These are phyloP conservation scores for Pristionchus mayeri DNA, from an alignment of 2,888 invertebrate genomes.

Conservation along the genomic window DNA sequence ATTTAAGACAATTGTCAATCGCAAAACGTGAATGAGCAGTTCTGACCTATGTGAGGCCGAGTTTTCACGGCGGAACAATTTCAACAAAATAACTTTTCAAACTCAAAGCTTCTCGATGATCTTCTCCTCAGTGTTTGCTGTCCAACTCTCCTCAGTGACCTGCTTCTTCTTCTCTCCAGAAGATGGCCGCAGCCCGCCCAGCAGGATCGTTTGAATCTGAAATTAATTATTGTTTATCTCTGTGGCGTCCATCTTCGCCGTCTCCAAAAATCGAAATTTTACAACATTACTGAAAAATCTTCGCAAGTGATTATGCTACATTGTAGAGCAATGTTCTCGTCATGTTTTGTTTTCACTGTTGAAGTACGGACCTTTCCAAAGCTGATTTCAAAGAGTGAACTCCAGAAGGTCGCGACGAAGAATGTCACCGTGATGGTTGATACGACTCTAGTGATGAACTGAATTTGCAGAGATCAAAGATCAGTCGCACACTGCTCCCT, in stretches of 20 bases:
- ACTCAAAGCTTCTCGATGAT: background rate
- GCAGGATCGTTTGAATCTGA: conserved; percentile 21
- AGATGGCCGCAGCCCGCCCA: conserved; percentile 6
- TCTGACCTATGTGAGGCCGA: too few relatives aligned
- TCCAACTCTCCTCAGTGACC: background rate
- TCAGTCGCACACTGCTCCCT: background rate
- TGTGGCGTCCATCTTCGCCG: background rate
- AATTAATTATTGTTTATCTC: background rate
- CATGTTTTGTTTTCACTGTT: too few relatives aligned
- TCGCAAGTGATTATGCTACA: background rate
- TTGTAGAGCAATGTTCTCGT: too few relatives aligned
- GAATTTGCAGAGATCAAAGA: background rate
- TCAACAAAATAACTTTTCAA: too few relatives aligned
- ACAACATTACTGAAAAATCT: too few relatives aligned
- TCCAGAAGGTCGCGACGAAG: conserved; percentile 25
- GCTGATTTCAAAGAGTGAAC: conserved; percentile 35
- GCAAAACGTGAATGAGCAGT: too few relatives aligned
- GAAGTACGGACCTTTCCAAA: conserved; percentile 40
- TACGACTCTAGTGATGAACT: conserved; percentile 30
- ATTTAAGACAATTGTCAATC: too few relatives aligned
- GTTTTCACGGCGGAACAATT: too few relatives aligned
- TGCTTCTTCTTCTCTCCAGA: background rate
- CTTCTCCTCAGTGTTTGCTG: background rate
- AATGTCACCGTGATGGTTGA: background rate
- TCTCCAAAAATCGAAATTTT: too few relatives aligned